Percentiles rank a stretch among this genome's conserved stretches.
Evolutionary conservation across 2,113 vertebrate genomes (phyloP).

Genomic region (Brachirus orientalis): DNA sequence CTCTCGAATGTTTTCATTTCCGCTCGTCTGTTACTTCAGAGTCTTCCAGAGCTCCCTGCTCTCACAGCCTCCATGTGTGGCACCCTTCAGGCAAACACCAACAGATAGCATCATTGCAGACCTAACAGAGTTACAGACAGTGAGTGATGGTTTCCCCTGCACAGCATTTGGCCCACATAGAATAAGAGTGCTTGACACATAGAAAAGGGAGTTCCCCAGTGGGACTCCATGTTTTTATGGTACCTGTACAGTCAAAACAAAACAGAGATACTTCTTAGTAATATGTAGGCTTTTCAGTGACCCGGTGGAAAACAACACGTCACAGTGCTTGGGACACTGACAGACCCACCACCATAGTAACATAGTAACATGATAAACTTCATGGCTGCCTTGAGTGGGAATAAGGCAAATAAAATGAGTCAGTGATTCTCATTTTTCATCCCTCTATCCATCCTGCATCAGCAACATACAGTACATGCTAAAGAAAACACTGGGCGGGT

Average conservation of each 20-base stretch:
- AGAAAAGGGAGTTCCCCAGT: slow-evolving; percentile 47
- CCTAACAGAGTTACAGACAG: slow-evolving; percentile 41
- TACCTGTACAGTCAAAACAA: slow-evolving; percentile 53
- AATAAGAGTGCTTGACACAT: slow-evolving; percentile 35
- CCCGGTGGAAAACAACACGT: slow-evolving; percentile 39
- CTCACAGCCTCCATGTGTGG: slow-evolving; percentile 56
- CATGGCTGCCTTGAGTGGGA: slow-evolving; percentile 33
- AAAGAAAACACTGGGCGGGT: slow-evolving; percentile 63
- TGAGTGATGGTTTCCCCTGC: slow-evolving; percentile 53
- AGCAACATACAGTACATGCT: slow-evolving; percentile 68
- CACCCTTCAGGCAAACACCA: slow-evolving; percentile 63
- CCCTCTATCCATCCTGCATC: slow-evolving; percentile 59
- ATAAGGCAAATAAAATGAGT: slow-evolving; percentile 66
- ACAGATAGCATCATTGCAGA: slow-evolving; percentile 69
- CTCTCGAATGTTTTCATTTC: slow-evolving; percentile 57
- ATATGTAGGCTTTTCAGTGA: slow-evolving; percentile 25
- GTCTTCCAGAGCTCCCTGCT: slow-evolving; percentile 14
- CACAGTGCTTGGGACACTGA: slow-evolving; percentile 32
- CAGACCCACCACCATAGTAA: slow-evolving; percentile 48
- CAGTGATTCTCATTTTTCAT: slow-evolving; percentile 66
- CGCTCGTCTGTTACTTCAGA: slow-evolving; percentile 61
- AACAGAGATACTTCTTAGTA: slow-evolving; percentile 30
- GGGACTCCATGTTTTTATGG: slow-evolving; percentile 40
- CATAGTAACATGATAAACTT: slow-evolving; percentile 68
- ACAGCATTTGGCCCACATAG: slow-evolving; percentile 38